Conservation (phyloP, 2,888 invertebrate species). For the Lasioglossum zephyrum region DNA sequence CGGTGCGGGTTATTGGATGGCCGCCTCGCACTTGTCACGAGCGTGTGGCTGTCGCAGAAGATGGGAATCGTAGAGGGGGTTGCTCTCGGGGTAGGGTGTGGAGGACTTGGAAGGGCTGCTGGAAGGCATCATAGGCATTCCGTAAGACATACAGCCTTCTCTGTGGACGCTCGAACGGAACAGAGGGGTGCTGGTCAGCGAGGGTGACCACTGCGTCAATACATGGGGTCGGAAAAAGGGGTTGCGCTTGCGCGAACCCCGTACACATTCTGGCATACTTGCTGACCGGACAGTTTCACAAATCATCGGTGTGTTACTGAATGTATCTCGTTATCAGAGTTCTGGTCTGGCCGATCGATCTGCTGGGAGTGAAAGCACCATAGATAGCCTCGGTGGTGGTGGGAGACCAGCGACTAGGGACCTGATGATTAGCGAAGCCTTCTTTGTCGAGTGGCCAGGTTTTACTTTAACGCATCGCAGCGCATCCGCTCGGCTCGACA, state of each 20-base stretch:
- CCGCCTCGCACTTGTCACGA: constrained; percentile 82
- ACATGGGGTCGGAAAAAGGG: constrained; percentile 80
- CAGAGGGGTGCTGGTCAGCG: constrained; percentile 79
- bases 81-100: constrained; percentile 51
- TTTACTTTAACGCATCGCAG: not conserved
- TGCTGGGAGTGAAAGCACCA: constrained; percentile 56
- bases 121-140: constrained; percentile 82
- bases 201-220: constrained; percentile 83
- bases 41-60: constrained; percentile 74
- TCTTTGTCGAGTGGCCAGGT: constrained; percentile 8
- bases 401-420: not conserved
- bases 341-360: constrained; percentile 60
- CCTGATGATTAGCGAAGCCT: constrained; percentile 35
- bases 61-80: constrained; percentile 39
- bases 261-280: constrained; percentile 72
- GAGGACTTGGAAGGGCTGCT: constrained; percentile 68
- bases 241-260: constrained; percentile 80
- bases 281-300: constrained; percentile 76
- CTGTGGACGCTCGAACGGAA: constrained; percentile 73
- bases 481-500: not conserved
- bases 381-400: constrained; percentile 41
- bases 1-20: constrained; percentile 82
- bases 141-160: constrained; percentile 80
- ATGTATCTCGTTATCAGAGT: constrained; percentile 69
- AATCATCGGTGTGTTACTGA: constrained; percentile 75